Evolutionary conservation across 1,140 invertebrate species (phyloP).

Genomic region (Pogonomyrmex californicus): DNA sequence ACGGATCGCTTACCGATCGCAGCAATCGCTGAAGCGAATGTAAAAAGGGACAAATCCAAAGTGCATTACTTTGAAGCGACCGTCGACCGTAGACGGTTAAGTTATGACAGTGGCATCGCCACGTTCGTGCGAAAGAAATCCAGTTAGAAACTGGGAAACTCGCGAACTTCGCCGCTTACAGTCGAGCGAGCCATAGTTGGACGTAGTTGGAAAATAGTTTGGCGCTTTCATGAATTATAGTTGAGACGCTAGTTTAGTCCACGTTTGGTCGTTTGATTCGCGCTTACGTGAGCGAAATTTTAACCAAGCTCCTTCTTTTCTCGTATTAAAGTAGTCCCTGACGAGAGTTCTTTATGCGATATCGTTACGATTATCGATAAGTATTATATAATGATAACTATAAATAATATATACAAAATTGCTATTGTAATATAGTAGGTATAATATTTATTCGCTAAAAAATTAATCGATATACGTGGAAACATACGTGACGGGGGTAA

Average conservation of each 20-base stretch:
- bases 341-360: neutral
- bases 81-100: constrained; percentile 35
- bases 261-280: constrained; percentile 30
- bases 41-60: constrained; percentile 40
- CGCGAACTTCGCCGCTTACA: constrained; percentile 49
- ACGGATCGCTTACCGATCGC: neutral
- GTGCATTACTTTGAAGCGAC: constrained; percentile 3
- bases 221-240: constrained; percentile 59
- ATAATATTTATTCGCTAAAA: neutral
- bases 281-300: constrained; percentile 43
- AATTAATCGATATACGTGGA: neutral
- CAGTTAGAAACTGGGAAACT: constrained; percentile 51
- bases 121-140: constrained; percentile 52
- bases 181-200: constrained; percentile 47
- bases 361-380: neutral
- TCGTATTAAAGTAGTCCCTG: neutral
- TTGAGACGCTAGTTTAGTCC: constrained; percentile 24
- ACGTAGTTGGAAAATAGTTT: constrained; percentile 64
- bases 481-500: neutral
- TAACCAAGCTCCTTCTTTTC: neutral
- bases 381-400: neutral
- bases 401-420: neutral
- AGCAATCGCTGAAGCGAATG: neutral
- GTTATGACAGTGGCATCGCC: constrained; percentile 39
- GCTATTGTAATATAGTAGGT: neutral